phyloP scores from a whole-genome alignment of 2,113 vertebrate genomes.

The Sinocyclocheilus anophthalmus region DNA sequence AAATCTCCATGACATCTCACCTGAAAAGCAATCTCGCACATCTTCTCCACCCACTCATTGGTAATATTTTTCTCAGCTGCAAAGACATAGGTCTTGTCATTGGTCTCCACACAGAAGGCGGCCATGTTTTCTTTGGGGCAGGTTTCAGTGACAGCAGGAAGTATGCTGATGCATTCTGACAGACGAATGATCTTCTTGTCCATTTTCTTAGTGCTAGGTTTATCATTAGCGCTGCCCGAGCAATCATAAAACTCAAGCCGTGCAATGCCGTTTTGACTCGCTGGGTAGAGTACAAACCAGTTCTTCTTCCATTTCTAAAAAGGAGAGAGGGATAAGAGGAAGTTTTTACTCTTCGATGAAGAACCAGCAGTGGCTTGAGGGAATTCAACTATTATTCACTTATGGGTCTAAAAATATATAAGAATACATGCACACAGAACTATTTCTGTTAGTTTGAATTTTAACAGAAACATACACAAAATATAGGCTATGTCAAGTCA shows the following conservation, averaged over 20 bases:
- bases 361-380: background rate
- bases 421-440: background rate
- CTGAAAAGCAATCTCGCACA: conserved; percentile 93
- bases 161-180: conserved; percentile 92
- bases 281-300: conserved; percentile 91
- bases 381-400: background rate
- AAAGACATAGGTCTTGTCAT: conserved; percentile 86
- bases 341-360: background rate
- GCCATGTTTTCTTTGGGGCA: conserved; percentile 86
- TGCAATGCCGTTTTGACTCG: conserved; percentile 91
- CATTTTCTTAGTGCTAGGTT: conserved; percentile 79
- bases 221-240: conserved; percentile 78
- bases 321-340: conserved; percentile 3
- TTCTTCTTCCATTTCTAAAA: conserved; percentile 93
- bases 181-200: conserved; percentile 93
- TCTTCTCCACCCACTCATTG: conserved; percentile 87
- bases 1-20: conserved; percentile 68
- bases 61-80: conserved; percentile 79
- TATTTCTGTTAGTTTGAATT: conserved; percentile 6
- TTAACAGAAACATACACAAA: background rate
- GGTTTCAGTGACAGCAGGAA: conserved; percentile 78
- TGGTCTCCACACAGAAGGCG: conserved; percentile 90
- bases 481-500: background rate
- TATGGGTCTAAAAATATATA: background rate
- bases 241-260: conserved; percentile 92